These are phyloP conservation scores for Drosophila kepulauana DNA, from an alignment of 1,140 invertebrate species.

Conservation along the genomic window DNA sequence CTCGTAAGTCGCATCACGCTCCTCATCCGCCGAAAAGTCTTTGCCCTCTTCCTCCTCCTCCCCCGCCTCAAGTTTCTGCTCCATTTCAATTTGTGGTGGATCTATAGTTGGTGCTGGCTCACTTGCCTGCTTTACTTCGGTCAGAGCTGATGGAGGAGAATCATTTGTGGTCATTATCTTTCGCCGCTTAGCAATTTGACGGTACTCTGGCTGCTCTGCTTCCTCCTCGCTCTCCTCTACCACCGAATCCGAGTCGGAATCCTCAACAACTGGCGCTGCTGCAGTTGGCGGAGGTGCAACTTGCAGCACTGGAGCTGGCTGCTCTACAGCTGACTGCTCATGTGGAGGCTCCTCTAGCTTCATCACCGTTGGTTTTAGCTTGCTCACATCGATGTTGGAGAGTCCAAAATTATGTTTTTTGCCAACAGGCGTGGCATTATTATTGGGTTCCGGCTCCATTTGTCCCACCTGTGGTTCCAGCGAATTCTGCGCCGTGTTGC, in stretches of 20 bases:
- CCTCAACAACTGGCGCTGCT: not conserved
- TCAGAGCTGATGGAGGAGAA: slow-evolving; percentile 5
- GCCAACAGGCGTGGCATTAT: slow-evolving; percentile 30
- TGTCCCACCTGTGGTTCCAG: slow-evolving; percentile 15
- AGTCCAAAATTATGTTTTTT: slow-evolving; percentile 64
- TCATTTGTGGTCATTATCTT: slow-evolving; percentile 41
- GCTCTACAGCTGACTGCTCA: not conserved
- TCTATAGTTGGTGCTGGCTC: not conserved
- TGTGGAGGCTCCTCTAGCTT: not conserved
- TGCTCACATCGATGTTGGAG: slow-evolving; percentile 70
- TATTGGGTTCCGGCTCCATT: slow-evolving; percentile 49
- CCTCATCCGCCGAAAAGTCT: slow-evolving; percentile 74
- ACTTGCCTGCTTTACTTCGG: not conserved
- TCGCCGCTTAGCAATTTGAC: slow-evolving; percentile 73
- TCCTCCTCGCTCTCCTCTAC: slow-evolving; percentile 81
- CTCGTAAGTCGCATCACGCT: slow-evolving; percentile 60
- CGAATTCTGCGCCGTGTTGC: slow-evolving; percentile 64
- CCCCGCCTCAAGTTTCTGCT: not conserved
- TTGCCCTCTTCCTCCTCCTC: slow-evolving; percentile 10
- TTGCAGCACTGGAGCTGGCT: too few species aligned
- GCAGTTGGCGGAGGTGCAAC: too few species aligned
- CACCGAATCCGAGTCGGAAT: slow-evolving; percentile 76
- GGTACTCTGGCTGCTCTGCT: slow-evolving; percentile 58
- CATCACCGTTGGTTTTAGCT: slow-evolving; percentile 35
- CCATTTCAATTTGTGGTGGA: not conserved